Evolutionary conservation across 2,888 invertebrate species (phyloP), one percentile per base, ranked within the genome.

Genomic region (Pseudolycoriella hygida): DNA sequence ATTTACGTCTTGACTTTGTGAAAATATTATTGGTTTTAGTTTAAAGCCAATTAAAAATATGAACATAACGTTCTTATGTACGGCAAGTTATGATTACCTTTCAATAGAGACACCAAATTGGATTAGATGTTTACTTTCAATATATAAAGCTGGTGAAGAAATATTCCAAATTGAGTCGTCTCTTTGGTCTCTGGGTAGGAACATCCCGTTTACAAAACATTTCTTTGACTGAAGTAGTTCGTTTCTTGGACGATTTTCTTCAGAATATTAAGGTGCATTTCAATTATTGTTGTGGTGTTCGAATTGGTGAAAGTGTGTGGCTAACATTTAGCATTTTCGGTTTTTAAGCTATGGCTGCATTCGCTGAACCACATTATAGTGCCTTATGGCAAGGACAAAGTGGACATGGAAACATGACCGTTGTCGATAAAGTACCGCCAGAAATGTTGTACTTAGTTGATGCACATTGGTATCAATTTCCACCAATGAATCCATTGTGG

Each of bases 401-500:
- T 32, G 45, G 42, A 15, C 11, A 20, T 50, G 53, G 55, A 46
- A 87, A 86, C 67, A 73, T 80, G 57, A 84, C 86, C 49, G 85
- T 87, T 52, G 84, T 83, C 54, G 88, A 88, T 67, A 83, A 78
- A 65, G 83, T 82, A 53, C 69, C 71, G 43, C 70, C 75, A 44
- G 80, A 81, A 50, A 80, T 81, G 76, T 67, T 74, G 41, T 70
- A 75, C 55, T 60, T 81, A 60, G 69, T 82, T 45, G 77, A 79
- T 57, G 58, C 82, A 38, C 77, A 82, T 60, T 87, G 88, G 88
- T 84, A 86, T 64, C 86, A 87, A 60, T 89, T 80, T 57, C 81
- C 87, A 48, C 86, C 89, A 15, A 76, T 89, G 79, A 87, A 89
- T 60, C 86, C 87, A 17, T 68, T 88, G 44, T 88, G 88, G 88